Percentiles rank a stretch among this genome's conserved stretches.
These are phyloP conservation scores for Ernsta delagoae DNA, from an alignment of 2,888 invertebrate genomes.

Conservation along the genomic window DNA sequence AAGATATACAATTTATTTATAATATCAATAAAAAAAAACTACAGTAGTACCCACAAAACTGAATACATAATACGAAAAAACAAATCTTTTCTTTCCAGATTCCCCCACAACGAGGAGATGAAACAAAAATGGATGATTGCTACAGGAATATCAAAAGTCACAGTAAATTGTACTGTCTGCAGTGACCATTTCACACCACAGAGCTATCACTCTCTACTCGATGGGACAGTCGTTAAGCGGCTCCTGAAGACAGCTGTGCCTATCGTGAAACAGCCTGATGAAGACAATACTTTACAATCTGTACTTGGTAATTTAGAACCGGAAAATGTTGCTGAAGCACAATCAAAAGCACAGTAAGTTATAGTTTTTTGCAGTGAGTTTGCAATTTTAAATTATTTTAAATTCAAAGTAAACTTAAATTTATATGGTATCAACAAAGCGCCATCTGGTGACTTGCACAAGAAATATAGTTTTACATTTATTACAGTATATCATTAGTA, in stretches of 20 bases:
- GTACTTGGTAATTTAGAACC: neutral
- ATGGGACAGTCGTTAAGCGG: neutral
- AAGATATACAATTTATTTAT: no score
- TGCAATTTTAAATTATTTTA: no score
- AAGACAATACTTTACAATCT: neutral
- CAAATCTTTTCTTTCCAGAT: neutral
- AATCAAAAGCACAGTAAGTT: neutral
- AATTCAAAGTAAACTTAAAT: no score
- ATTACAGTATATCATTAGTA: no score
- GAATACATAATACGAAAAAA: no score
- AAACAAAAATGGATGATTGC: slow-evolving; percentile 20
- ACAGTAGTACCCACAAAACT: no score
- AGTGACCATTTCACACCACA: slow-evolving; percentile 23
- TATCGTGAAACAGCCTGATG: neutral
- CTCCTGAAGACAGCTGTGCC: slow-evolving; percentile 10
- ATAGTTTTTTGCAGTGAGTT: no score
- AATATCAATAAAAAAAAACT: no score
- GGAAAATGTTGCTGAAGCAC: neutral
- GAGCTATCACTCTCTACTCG: neutral
- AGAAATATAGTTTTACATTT: no score
- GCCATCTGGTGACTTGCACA: no score
- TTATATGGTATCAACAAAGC: no score
- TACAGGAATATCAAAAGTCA: slow-evolving; percentile 17
- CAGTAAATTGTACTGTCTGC: slow-evolving; percentile 14
- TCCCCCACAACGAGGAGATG: slow-evolving; percentile 13